phyloP scores from a whole-genome alignment of 1,140 invertebrate genomes.

The Magallana ariakensis region DNA sequence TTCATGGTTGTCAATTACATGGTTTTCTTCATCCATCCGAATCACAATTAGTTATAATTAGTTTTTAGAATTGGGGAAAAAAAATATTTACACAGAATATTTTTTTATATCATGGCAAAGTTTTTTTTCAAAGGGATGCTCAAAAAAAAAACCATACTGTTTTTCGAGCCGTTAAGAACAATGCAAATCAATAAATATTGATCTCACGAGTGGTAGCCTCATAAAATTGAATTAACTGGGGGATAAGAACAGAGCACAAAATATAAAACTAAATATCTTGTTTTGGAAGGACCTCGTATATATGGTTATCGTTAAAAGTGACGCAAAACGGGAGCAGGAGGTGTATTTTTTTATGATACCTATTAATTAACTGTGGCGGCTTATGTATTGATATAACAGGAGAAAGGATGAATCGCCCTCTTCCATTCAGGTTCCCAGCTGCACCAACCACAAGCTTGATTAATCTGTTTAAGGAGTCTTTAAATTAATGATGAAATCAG shows the following conservation, averaged over 20 bases:
- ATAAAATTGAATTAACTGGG: slow-evolving; percentile 29
- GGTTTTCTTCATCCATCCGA: neutral
- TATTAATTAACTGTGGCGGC: neutral
- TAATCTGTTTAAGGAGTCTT: neutral
- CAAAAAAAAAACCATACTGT: neutral
- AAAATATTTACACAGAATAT: neutral
- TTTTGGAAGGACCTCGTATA: slow-evolving; percentile 8
- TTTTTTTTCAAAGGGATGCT: neutral
- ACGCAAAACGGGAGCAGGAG: neutral
- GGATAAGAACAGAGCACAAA: slow-evolving; percentile 23
- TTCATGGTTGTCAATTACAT: neutral
- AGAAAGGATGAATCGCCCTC: no score
- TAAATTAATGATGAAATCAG: slow-evolving; percentile 23
- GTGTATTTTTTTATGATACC: slow-evolving; percentile 10
- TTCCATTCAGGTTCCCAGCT: neutral
- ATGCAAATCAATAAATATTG: slow-evolving; percentile 22
- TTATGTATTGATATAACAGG: neutral
- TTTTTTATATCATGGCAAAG: neutral
- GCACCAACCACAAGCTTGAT: neutral
- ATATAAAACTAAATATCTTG: slow-evolving; percentile 34
- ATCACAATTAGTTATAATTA: slow-evolving; percentile 13
- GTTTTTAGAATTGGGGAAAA: neutral
- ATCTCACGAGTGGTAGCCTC: neutral
- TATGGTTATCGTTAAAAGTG: neutral
- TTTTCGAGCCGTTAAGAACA: neutral